phyloP scores from a whole-genome alignment of 2,888 invertebrate genomes.

The Adelphocoris suturalis region DNA sequence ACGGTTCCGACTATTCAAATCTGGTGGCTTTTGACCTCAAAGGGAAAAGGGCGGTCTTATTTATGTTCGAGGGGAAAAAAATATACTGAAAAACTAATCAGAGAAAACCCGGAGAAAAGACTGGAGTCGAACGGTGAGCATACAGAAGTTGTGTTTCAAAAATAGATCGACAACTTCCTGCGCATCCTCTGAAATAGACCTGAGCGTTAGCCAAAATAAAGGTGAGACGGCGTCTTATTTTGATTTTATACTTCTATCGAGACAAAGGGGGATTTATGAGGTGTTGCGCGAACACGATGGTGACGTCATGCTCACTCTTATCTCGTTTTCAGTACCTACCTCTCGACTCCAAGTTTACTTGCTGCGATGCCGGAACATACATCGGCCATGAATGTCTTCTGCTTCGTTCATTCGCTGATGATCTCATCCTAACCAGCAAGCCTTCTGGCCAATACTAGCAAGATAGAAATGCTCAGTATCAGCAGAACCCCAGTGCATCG shows the following conservation, averaged over 20 bases:
- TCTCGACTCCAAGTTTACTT: too few species aligned
- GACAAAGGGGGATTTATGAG: neutral
- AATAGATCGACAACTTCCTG: constrained; percentile 49
- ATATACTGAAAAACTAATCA: neutral
- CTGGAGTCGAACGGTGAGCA: neutral
- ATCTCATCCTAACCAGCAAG: too few species aligned
- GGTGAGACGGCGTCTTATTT: constrained; percentile 8
- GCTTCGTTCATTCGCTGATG: too few species aligned
- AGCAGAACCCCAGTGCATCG: too few species aligned
- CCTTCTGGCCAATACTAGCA: too few species aligned
- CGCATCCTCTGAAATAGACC: constrained; percentile 48
- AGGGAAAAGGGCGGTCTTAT: constrained; percentile 5
- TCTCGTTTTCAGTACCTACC: too few species aligned
- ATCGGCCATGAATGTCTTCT: too few species aligned
- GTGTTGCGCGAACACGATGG: neutral
- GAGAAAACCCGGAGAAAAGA: constrained; percentile 26
- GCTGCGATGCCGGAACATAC: too few species aligned
- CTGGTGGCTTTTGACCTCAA: constrained; percentile 10
- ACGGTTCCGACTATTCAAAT: neutral
- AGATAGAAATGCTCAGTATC: too few species aligned
- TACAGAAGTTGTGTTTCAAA: constrained; percentile 13
- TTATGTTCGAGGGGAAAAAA: neutral
- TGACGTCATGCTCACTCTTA: neutral
- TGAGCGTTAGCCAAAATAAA: constrained; percentile 35
- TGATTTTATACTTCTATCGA: neutral